These are phyloP conservation scores for Myodes glareolus DNA, from an alignment of 2,113 vertebrate species.

Conservation along the genomic window DNA sequence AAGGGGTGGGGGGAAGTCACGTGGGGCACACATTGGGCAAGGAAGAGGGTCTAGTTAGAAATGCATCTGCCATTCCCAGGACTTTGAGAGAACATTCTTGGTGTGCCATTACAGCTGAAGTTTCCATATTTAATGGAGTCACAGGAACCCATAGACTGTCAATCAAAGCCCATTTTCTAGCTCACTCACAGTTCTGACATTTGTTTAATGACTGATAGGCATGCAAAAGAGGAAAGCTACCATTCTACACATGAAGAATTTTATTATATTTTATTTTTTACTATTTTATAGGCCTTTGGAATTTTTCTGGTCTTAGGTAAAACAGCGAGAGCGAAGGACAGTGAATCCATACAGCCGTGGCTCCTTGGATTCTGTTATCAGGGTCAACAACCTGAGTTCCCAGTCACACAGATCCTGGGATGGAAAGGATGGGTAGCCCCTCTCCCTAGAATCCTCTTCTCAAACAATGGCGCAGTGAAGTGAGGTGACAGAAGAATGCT, in stretches of 20 bases:
- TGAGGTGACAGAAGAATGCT: background rate
- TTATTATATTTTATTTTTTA: background rate
- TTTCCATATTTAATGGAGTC: slow-evolving; percentile 29
- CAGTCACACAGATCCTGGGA: slow-evolving; percentile 56
- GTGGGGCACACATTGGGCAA: background rate
- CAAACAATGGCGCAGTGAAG: background rate
- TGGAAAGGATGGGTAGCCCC: background rate
- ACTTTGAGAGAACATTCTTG: slow-evolving; percentile 55
- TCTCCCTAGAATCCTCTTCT: slow-evolving; percentile 19
- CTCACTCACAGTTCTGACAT: slow-evolving; percentile 54
- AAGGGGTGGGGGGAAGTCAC: slow-evolving; percentile 7
- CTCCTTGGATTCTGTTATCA: slow-evolving; percentile 70
- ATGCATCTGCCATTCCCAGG: slow-evolving; percentile 72
- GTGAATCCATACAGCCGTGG: slow-evolving; percentile 50
- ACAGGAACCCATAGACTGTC: slow-evolving; percentile 33
- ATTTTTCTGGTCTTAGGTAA: slow-evolving; percentile 38
- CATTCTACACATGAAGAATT: background rate
- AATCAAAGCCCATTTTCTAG: slow-evolving; percentile 14
- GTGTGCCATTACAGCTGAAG: slow-evolving; percentile 17
- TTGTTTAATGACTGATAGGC: background rate
- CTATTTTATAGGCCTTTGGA: slow-evolving; percentile 5
- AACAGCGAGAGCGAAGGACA: background rate
- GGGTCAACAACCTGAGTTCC: slow-evolving; percentile 59
- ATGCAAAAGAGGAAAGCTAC: background rate
- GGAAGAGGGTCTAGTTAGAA: slow-evolving; percentile 66